Conservation (phyloP, 2,797 vertebrate species). For the Karalla daura region DNA sequence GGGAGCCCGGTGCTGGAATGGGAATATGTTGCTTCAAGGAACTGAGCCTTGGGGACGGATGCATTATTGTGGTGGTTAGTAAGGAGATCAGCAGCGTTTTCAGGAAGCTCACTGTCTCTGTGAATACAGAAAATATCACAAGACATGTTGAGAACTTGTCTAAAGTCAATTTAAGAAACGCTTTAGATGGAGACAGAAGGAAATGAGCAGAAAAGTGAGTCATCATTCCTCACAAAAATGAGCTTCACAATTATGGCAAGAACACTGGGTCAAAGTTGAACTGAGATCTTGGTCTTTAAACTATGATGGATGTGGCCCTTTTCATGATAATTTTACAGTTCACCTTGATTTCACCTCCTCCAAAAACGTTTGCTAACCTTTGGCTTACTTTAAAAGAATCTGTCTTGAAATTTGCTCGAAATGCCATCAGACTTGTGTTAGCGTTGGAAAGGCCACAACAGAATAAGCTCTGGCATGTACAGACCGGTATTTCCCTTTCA, state of each 20-base stretch:
- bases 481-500: background rate
- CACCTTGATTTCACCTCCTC: background rate
- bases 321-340: background rate
- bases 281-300: background rate
- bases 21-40: constrained; percentile 16
- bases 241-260: background rate
- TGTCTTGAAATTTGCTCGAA: too few relatives aligned
- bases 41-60: background rate
- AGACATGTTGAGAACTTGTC: background rate
- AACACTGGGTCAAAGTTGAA: background rate
- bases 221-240: background rate
- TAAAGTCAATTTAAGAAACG: constrained; percentile 1
- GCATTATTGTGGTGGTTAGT: constrained; percentile 20
- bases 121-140: background rate
- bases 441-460: background rate
- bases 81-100: background rate
- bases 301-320: background rate
- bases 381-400: background rate
- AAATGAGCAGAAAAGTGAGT: background rate
- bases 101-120: background rate
- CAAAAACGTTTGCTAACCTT: background rate
- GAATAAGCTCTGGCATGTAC: background rate
- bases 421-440: background rate
- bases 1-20: constrained; percentile 14
- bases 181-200: background rate